phyloP scores from a whole-genome alignment of 2,113 vertebrate genomes.

The Ptilorrhoa leucosticta region DNA sequence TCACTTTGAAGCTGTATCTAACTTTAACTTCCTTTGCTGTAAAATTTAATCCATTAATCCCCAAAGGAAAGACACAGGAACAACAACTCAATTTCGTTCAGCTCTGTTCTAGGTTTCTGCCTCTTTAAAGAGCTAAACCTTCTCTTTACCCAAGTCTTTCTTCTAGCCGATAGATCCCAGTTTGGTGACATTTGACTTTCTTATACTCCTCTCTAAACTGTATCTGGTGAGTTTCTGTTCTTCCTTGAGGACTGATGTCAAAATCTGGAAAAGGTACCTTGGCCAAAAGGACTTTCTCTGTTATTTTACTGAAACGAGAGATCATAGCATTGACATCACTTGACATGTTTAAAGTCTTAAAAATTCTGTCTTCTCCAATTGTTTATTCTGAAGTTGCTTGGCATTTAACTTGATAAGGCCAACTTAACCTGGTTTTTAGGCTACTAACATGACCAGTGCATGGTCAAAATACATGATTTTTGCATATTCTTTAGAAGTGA shows the following conservation, averaged over 20 bases:
- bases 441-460: not conserved
- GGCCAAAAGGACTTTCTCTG: not conserved
- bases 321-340: not conserved
- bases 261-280: not conserved
- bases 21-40: not conserved
- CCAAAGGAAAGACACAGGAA: not conserved
- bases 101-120: not conserved
- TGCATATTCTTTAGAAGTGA: not conserved
- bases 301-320: not conserved
- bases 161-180: not conserved
- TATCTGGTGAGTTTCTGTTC: not conserved
- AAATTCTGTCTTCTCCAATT: not conserved
- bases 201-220: not conserved
- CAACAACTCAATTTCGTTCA: not conserved
- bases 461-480: not conserved
- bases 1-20: not conserved
- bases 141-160: not conserved
- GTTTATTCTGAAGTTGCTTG: not conserved
- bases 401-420: not conserved
- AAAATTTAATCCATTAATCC: not conserved
- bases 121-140: not conserved
- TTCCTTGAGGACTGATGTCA: not conserved
- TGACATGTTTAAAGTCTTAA: not conserved
- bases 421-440: not conserved
- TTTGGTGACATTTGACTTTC: not conserved